These are phyloP conservation scores for Cricetomys ansorgei DNA, from an alignment of 2,113 vertebrate genomes.

Conservation along the genomic window DNA sequence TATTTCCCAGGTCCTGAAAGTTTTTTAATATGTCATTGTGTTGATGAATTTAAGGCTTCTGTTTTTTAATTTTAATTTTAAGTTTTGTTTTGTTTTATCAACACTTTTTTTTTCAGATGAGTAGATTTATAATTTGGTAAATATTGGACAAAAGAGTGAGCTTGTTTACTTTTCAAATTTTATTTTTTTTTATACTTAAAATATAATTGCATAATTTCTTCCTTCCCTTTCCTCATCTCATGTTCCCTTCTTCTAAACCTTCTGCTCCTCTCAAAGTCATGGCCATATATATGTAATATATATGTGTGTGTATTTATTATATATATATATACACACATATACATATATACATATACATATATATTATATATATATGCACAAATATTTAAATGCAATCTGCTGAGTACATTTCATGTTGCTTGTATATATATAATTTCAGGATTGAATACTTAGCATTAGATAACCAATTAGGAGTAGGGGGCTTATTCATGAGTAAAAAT, in stretches of 20 bases:
- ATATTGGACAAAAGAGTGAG: background rate
- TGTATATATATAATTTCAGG: background rate
- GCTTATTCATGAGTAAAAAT: background rate
- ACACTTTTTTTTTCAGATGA: background rate
- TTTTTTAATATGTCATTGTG: background rate
- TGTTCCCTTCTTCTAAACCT: background rate
- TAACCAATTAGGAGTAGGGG: background rate
- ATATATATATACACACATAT: background rate
- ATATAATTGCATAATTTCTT: background rate
- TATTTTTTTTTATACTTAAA: background rate
- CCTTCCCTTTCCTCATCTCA: background rate
- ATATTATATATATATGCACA: background rate
- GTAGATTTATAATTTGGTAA: background rate
- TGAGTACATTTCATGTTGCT: background rate
- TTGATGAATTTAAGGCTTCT: background rate
- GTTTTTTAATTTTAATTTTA: background rate
- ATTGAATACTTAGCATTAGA: background rate
- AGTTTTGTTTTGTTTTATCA: background rate
- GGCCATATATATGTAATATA: background rate
- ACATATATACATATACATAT: no score
- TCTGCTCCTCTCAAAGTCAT: background rate
- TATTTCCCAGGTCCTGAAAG: background rate
- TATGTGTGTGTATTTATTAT: background rate
- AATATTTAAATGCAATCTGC: background rate
- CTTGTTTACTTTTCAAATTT: background rate